A percentile compares a stretch with the other conserved stretches of the same genome.
These are phyloP conservation scores for Axea sp. DNA, from an alignment of 2,888 invertebrate species.

Conservation along the genomic window DNA sequence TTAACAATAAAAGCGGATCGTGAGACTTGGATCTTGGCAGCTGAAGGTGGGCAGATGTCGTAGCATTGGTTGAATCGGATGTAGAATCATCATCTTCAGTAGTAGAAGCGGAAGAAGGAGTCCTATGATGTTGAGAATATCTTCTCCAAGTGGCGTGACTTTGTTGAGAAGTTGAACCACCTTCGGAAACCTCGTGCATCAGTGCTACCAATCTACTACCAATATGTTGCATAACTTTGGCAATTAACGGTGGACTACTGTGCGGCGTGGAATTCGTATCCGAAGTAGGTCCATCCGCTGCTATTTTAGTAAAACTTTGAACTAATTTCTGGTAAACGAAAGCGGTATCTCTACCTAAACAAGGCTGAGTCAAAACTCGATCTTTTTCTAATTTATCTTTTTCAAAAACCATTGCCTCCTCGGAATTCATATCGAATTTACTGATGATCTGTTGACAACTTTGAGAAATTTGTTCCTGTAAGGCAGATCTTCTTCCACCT, in stretches of 20 bases:
- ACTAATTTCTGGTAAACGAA: slow-evolving; percentile 93
- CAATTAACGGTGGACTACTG: slow-evolving; percentile 90
- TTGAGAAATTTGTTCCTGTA: slow-evolving; percentile 92
- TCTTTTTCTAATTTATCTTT: slow-evolving; percentile 59
- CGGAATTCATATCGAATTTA: slow-evolving; percentile 84
- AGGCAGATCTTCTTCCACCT: slow-evolving; percentile 83
- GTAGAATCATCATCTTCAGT: slow-evolving; percentile 88
- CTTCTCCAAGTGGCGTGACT: slow-evolving; percentile 83
- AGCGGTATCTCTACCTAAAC: slow-evolving; percentile 86
- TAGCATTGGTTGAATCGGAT: slow-evolving; percentile 83
- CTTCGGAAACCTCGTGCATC: slow-evolving; percentile 95
- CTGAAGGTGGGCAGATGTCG: slow-evolving; percentile 81
- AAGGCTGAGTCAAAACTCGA: slow-evolving; percentile 79
- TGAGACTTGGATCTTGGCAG: slow-evolving; percentile 90
- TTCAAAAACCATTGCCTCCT: slow-evolving; percentile 40
- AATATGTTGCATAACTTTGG: slow-evolving; percentile 95
- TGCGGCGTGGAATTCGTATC: slow-evolving; percentile 82
- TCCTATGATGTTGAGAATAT: slow-evolving; percentile 82
- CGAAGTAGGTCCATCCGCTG: slow-evolving; percentile 81
- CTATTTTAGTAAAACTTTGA: slow-evolving; percentile 90
- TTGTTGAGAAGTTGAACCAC: slow-evolving; percentile 79
- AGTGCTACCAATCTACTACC: slow-evolving; percentile 91
- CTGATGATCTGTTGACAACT: slow-evolving; percentile 93
- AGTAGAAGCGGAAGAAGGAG: slow-evolving; percentile 82
- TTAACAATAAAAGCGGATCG: slow-evolving; percentile 83